Base-by-base conservation (phyloP, 2,888 invertebrate species). In the Clistopyga incitator region DNA sequence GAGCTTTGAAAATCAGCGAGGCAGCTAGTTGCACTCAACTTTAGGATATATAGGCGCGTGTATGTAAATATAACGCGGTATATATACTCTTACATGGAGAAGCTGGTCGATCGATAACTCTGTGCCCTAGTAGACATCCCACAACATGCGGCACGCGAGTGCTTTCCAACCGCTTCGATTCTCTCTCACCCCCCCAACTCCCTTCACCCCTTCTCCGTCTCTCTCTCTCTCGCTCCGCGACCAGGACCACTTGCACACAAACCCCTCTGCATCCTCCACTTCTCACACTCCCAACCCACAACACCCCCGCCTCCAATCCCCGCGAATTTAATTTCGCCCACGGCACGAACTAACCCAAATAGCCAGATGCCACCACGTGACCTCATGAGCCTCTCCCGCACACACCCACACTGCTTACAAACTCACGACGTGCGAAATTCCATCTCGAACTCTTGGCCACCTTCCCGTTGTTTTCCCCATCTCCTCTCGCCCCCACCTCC, bases 281-380 rank as follows among this genome's bases (percentile, higher is more conserved):
- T 77, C 71, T 74, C 50, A 52, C 75, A 29, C 59, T 34, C 67
- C 47, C 25, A 64, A 45, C 50, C 47, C 61, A 70, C 75, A 34
- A n/a, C 75, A 64, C 45, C 67, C 54, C 61, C 56, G 11, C 52
- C 52, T 15, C 29, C 47, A 68, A 38, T 45, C 42, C 59, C 68
- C 70, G 75, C 75, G 78, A 82, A 86, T 88, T 88, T 88, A 87
- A 88, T 87, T 87, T 86, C 74, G 88, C 88, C 87, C 81, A 71
- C 81, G 84, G 88, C 87, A 84, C 86, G 86, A 85, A 85, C 85
- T 85, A 86, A 88, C 88, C 88, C 87, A 85, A 87, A 86, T 88
- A 85, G 85, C 81, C 85, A 85, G 81, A 74, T 86, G 86, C 82
- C 84, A 84, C 85, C 78, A n/a, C n/a, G 79, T 82, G 76, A 83